Evolutionary conservation across 2,888 invertebrate species (phyloP).

Genomic region (Yponomeuta evonymella): DNA sequence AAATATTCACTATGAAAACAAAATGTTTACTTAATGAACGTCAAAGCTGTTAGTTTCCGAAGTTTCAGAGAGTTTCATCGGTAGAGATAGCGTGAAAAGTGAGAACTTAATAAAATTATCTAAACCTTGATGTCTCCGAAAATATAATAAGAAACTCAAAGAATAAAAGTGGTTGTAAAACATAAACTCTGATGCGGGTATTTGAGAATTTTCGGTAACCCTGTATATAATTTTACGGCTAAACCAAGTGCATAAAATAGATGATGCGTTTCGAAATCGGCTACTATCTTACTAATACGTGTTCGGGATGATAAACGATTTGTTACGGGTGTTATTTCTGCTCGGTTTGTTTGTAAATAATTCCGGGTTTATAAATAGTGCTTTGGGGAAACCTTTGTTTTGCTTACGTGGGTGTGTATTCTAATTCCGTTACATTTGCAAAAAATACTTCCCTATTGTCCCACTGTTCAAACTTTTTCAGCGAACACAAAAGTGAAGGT

Average conservation of each 20-base stretch:
- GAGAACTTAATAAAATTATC: no score
- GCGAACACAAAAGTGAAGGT: no score
- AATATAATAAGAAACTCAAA: no score
- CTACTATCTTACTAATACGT: not conserved
- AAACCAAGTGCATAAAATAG: slow-evolving; percentile 8
- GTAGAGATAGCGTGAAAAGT: no score
- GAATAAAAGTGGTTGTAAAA: no score
- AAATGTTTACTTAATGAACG: no score
- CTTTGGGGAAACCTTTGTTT: not conserved
- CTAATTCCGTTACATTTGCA: not conserved
- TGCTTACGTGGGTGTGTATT: not conserved
- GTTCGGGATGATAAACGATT: not conserved
- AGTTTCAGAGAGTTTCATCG: no score
- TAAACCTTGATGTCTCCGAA: no score
- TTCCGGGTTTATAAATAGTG: not conserved
- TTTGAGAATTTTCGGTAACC: not conserved
- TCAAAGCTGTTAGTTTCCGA: no score
- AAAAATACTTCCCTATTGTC: not conserved
- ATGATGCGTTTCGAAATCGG: not conserved
- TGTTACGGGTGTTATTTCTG: slow-evolving; percentile 3
- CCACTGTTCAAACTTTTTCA: no score
- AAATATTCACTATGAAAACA: no score
- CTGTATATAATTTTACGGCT: slow-evolving; percentile 1
- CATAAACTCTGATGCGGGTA: no score
- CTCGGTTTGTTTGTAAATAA: slow-evolving; percentile 6